Base-by-base conservation (phyloP, 2,113 vertebrate genomes). In the Gopherus flavomarginatus region DNA sequence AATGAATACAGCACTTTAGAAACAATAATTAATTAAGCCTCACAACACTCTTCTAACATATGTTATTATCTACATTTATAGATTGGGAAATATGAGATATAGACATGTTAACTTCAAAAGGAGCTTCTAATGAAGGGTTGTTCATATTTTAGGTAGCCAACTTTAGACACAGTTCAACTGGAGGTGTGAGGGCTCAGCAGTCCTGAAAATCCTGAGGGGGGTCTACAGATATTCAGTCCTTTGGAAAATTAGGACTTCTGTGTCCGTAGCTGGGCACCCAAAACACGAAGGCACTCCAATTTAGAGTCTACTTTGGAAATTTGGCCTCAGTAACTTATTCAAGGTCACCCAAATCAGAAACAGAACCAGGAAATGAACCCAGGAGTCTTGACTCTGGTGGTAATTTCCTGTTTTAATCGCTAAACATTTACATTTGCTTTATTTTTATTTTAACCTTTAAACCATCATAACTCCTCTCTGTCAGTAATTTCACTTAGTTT, bases 401-500 rank as follows among this genome's bases (percentile, higher is more conserved):
- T 88, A 54, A 94, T 95, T 97, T 96, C 95, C 96, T 90, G 90
- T 79, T 92, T 56, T 26, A 94, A 93, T n/a, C 82, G 47, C 91
- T 96, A 95, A 90, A 91, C 94, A 94, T 86, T 93, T 93, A 38
- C 17, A 17, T 69, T 11, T 88, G 83, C 94, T 96, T 96, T 93
- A 95, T 93, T 97, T 97, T 95, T 96, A 95, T 95, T 97, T 95
- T 90, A 91, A 86, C 49, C 88, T 96, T 86, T 93, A 21, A 6
- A 59, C 84, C 90, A 86, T 93, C 79, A 65, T 31, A 91, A 53
- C 47, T 97, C 82, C 42, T 21, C 84, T 91, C 57, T 78, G 72
- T 83, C 59, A 89, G 83, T 93, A 83, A 95, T 54, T 78, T 91
- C 81, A 95, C 93, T 96, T 96, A 97, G 42, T 85, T 94, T 89